Percentiles rank a stretch among this genome's conserved stretches.
These are phyloP conservation scores for Drosophila greeni DNA, from an alignment of 2,888 invertebrate species.

Conservation along the genomic window DNA sequence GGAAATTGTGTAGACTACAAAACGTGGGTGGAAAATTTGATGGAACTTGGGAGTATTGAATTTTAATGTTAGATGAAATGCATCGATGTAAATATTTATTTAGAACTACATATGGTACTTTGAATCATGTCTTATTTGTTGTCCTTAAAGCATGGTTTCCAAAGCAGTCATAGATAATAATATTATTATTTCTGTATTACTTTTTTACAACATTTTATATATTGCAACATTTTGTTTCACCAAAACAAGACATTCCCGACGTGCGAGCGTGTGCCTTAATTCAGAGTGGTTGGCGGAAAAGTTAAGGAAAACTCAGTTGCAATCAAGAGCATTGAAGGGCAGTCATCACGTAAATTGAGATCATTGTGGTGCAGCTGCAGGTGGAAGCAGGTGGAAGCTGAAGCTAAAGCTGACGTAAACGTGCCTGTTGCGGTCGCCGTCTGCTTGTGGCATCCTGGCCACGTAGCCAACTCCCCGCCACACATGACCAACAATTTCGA, in stretches of 20 bases:
- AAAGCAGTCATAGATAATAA: too few species aligned
- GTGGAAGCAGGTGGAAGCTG: neutral
- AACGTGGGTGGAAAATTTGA: neutral
- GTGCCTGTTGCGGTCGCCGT: slow-evolving; percentile 33
- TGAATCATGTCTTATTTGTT: too few species aligned
- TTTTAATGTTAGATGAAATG: neutral
- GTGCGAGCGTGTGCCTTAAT: neutral
- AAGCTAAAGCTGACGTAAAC: slow-evolving; percentile 10
- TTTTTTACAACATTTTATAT: too few species aligned
- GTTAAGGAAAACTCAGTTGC: slow-evolving; percentile 38
- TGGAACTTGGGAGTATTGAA: neutral
- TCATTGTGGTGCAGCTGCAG: slow-evolving; percentile 32
- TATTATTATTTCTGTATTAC: too few species aligned
- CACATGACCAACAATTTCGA: slow-evolving; percentile 55
- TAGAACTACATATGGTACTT: too few species aligned
- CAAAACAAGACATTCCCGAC: neutral
- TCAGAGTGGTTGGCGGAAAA: slow-evolving; percentile 15
- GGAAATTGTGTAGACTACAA: neutral
- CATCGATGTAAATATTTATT: too few species aligned
- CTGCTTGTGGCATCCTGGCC: slow-evolving; percentile 21
- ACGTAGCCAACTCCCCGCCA: slow-evolving; percentile 24
- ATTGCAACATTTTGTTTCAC: neutral
- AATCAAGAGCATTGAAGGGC: slow-evolving; percentile 29
- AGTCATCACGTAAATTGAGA: slow-evolving; percentile 44
- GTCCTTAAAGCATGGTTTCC: too few species aligned